Evolutionary conservation across 2,113 vertebrate genomes (phyloP).

Genomic region (Dryoscopus gambensis): DNA sequence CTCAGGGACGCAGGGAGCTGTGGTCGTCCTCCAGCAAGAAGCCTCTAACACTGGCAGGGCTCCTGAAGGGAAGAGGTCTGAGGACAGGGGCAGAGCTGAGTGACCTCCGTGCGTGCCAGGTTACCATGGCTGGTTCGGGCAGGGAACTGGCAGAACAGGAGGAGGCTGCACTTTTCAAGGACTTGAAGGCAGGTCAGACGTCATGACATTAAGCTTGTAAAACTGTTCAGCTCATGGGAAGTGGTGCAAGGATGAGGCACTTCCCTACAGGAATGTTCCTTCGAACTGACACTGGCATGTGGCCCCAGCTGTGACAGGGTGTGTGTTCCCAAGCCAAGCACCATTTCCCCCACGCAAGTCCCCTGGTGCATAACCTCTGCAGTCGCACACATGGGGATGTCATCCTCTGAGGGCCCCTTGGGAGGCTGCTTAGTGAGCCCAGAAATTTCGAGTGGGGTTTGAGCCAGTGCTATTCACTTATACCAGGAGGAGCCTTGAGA

Average conservation of each 20-base stretch:
- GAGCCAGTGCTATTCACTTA: neutral
- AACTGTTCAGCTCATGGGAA: neutral
- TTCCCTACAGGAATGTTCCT: neutral
- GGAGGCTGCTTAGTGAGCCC: neutral
- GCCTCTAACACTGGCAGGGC: neutral
- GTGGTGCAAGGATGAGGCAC: neutral
- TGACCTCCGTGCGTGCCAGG: neutral
- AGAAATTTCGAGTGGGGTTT: neutral
- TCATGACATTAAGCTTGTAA: neutral
- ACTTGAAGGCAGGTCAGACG: neutral
- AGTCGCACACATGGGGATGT: fast-evolving
- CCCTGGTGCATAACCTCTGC: neutral
- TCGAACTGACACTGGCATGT: fast-evolving
- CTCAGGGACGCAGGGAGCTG: neutral
- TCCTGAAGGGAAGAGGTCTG: neutral
- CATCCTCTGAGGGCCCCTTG: neutral
- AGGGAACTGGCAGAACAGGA: neutral
- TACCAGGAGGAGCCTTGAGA: neutral
- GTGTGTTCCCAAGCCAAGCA: neutral
- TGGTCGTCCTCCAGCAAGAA: neutral
- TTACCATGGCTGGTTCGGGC: neutral
- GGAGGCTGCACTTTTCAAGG: neutral
- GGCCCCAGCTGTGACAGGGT: neutral
- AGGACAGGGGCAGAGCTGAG: neutral
- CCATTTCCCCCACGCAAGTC: neutral